Percentiles rank a stretch among this genome's conserved stretches.
These are phyloP conservation scores for Vidua macroura DNA, from an alignment of 2,113 vertebrate genomes.

Conservation along the genomic window DNA sequence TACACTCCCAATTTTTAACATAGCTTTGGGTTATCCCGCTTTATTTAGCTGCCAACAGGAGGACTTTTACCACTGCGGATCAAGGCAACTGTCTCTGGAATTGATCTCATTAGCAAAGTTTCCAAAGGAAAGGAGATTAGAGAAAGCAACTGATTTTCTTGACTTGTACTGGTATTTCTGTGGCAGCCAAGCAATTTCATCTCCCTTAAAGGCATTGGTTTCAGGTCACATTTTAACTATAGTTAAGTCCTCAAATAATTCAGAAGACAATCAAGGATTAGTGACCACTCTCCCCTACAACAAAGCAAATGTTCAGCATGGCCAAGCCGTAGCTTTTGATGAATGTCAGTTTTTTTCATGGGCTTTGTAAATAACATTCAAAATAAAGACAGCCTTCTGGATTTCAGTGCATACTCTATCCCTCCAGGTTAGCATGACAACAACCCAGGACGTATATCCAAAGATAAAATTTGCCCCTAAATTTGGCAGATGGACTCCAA, in stretches of 20 bases:
- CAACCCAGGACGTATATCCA: neutral
- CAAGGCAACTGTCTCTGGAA: constrained; percentile 63
- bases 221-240: constrained; percentile 58
- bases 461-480: neutral
- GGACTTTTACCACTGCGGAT: constrained; percentile 57
- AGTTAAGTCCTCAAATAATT: constrained; percentile 42
- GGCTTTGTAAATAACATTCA: neutral
- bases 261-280: constrained; percentile 40
- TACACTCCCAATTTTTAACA: neutral
- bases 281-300: neutral
- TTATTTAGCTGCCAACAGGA: constrained; percentile 67
- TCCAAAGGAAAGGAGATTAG: constrained; percentile 62
- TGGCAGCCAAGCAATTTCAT: constrained; percentile 13
- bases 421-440: neutral
- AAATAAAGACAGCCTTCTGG: neutral
- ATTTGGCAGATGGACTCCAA: neutral
- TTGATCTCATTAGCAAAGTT: constrained; percentile 71
- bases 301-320: neutral
- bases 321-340: neutral
- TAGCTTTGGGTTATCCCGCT: constrained; percentile 54
- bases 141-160: constrained; percentile 57
- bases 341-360: neutral
- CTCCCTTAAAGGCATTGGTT: constrained; percentile 59
- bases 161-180: constrained; percentile 56
- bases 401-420: neutral